These are phyloP conservation scores for Corythornis madagascariensis DNA, from an alignment of 2,113 vertebrate species.

Conservation along the genomic window DNA sequence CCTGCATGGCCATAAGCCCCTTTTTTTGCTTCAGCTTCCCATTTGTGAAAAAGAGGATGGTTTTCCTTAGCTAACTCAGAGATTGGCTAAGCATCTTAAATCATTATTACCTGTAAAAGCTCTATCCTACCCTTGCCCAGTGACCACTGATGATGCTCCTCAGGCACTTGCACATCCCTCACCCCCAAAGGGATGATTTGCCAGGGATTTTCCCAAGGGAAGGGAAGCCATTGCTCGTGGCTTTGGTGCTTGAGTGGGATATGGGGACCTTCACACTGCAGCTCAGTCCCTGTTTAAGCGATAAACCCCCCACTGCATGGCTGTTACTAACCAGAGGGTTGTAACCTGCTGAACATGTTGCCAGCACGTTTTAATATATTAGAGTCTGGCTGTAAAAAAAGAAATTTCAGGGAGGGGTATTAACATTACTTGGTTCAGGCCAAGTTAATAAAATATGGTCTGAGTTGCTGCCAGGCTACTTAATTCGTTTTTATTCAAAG, in stretches of 20 bases:
- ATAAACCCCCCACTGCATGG: background rate
- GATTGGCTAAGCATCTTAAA: background rate
- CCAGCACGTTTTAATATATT: constrained; percentile 26
- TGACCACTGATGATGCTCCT: background rate
- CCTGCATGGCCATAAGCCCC: background rate
- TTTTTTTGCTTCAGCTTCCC: background rate
- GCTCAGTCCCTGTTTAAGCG: background rate
- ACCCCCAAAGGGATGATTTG: background rate
- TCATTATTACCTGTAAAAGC: constrained; percentile 10
- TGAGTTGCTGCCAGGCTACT: constrained; percentile 58
- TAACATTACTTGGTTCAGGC: constrained; percentile 20
- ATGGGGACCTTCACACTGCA: fast-evolving
- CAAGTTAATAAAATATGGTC: constrained; percentile 64
- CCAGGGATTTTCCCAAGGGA: background rate
- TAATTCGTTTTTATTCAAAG: constrained; percentile 60
- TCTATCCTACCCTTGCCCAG: background rate
- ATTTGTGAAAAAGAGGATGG: background rate
- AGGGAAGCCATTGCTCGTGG: background rate
- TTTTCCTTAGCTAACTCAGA: background rate
- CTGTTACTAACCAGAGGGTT: background rate
- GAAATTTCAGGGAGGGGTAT: constrained; percentile 27
- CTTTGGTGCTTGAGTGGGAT: background rate
- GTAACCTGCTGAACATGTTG: background rate
- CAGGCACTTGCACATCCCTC: background rate
- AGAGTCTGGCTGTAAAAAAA: constrained; percentile 31